Evolutionary conservation across 2,888 invertebrate genomes (phyloP).

Genomic region (Pristionchus exspectatus): DNA sequence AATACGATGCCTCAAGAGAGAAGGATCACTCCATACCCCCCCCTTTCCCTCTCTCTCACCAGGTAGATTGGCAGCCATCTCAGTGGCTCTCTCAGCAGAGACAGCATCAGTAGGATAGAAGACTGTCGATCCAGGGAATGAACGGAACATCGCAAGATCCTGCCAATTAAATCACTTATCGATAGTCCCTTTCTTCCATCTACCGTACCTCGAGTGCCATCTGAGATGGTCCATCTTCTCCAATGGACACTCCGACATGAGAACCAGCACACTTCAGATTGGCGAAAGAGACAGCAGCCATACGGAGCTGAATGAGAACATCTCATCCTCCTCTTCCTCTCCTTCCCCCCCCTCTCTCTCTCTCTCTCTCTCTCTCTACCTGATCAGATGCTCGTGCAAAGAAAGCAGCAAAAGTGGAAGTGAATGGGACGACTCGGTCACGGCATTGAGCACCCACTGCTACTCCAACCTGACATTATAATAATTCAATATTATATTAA

Average conservation of each 20-base stretch:
- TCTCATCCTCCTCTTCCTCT: not conserved
- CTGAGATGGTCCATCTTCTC: slow-evolving; percentile 87
- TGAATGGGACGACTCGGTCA: slow-evolving; percentile 93
- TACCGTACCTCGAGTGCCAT: slow-evolving; percentile 95
- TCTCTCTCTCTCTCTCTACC: slow-evolving; percentile 86
- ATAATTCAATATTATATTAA: not conserved
- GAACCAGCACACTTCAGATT: slow-evolving; percentile 94
- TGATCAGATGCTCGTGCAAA: slow-evolving; percentile 93
- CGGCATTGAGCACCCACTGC: slow-evolving; percentile 95
- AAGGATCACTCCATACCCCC: not conserved
- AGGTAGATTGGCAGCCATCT: slow-evolving; percentile 87
- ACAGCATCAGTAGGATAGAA: slow-evolving; percentile 92
- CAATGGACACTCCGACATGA: slow-evolving; percentile 98
- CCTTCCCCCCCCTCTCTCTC: not conserved
- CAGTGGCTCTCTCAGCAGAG: slow-evolving; percentile 91
- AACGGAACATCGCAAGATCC: slow-evolving; percentile 94
- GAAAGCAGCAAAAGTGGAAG: slow-evolving; percentile 96
- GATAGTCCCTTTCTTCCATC: not conserved
- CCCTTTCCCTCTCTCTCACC: slow-evolving; percentile 49
- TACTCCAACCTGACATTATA: slow-evolving; percentile 84
- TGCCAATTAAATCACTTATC: slow-evolving; percentile 34
- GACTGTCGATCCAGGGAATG: slow-evolving; percentile 87
- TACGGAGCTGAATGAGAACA: slow-evolving; percentile 88
- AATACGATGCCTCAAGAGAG: slow-evolving; percentile 87
- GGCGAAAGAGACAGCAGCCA: slow-evolving; percentile 98